Conservation (phyloP, 2,888 invertebrate species). For the Cephus nigrinus region DNA sequence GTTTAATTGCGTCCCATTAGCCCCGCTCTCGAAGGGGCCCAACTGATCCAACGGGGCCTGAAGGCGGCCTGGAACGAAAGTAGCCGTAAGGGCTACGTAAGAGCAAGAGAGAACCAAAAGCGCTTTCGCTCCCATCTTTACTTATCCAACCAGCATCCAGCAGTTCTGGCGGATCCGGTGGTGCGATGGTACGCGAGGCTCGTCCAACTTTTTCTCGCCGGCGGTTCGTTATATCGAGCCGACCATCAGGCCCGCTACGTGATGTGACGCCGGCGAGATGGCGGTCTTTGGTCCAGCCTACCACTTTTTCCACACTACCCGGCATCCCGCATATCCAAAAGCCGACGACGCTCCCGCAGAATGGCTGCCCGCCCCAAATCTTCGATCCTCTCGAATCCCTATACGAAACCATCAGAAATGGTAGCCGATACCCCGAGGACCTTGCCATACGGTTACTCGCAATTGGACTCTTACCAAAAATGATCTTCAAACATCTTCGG, state of each 20-base stretch:
- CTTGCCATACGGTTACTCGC: background rate
- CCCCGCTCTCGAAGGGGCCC: constrained; percentile 38
- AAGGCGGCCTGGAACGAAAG: constrained; percentile 48
- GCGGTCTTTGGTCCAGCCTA: constrained; percentile 42
- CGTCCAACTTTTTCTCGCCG: constrained; percentile 64
- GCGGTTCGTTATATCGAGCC: constrained; percentile 50
- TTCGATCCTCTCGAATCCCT: background rate
- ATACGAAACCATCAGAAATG: background rate
- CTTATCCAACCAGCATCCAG: constrained; percentile 32
- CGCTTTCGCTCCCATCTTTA: constrained; percentile 33
- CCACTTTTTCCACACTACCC: constrained; percentile 52
- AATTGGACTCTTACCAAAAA: background rate
- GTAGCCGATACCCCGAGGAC: background rate
- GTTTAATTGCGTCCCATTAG: constrained; percentile 67
- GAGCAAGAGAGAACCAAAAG: background rate
- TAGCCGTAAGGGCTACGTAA: constrained; percentile 14
- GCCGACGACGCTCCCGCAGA: constrained; percentile 10
- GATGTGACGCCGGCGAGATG: constrained; percentile 48
- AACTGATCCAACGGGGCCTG: constrained; percentile 23
- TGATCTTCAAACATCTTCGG: background rate
- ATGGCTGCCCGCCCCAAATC: constrained; percentile 1
- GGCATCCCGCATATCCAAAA: constrained; percentile 47
- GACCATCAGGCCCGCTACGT: constrained; percentile 43
- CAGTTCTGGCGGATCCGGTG: constrained; percentile 24
- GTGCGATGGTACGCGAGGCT: constrained; percentile 47